These are phyloP conservation scores for Atherinomorus stipes DNA, from an alignment of 2,113 vertebrate genomes.

Conservation along the genomic window DNA sequence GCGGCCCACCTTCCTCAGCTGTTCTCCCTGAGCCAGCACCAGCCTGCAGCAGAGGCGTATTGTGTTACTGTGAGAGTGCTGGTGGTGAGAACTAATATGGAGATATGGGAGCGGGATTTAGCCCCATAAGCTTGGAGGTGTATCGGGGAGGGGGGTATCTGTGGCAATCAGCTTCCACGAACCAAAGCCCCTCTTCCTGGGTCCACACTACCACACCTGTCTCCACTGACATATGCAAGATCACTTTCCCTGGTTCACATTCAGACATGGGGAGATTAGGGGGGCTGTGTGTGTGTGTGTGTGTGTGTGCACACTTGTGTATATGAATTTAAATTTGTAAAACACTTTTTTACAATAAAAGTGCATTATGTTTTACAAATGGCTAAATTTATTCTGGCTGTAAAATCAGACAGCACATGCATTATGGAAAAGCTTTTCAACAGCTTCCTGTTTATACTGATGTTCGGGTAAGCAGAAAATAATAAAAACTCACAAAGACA, in stretches of 20 bases:
- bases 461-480: no score
- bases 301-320: no score
- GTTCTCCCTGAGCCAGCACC: constrained; percentile 35
- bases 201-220: constrained; percentile 57
- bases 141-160: constrained; percentile 23
- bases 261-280: no score
- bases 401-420: no score
- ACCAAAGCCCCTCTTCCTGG: constrained; percentile 63
- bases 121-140: constrained; percentile 29
- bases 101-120: constrained; percentile 54
- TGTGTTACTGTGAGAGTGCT: constrained; percentile 42
- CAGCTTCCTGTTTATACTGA: no score
- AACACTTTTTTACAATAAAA: no score
- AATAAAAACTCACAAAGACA: no score
- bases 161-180: constrained; percentile 48
- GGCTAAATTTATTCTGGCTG: no score
- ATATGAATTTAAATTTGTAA: no score
- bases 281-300: no score
- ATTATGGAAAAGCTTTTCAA: no score
- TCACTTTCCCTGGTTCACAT: constrained; percentile 37
- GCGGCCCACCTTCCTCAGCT: constrained; percentile 43
- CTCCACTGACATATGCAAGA: constrained; percentile 35
- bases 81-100: constrained; percentile 23
- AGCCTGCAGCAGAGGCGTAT: constrained; percentile 31
- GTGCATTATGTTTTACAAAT: no score